Percentiles rank a stretch among this genome's conserved stretches.
These are phyloP conservation scores for Acropternis orthonyx DNA, from an alignment of 2,797 vertebrate genomes.

Conservation along the genomic window DNA sequence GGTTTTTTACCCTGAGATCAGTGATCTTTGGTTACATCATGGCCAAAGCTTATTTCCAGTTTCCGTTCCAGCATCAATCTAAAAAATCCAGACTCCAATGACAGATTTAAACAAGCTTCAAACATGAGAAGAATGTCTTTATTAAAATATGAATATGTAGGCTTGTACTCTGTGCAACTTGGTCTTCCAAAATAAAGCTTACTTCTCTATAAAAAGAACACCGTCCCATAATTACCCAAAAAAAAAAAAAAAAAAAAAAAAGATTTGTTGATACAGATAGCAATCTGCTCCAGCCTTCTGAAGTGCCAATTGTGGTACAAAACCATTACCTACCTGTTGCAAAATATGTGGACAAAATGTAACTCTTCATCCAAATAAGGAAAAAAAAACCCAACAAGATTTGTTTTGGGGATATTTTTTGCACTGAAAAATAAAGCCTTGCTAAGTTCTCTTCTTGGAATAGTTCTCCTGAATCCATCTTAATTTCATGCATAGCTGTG, in stretches of 20 bases:
- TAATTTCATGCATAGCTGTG: background rate
- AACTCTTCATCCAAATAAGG: background rate
- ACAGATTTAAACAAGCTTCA: conserved; percentile 29
- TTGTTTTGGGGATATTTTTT: background rate
- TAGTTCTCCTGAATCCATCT: background rate
- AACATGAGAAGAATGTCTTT: conserved; percentile 17
- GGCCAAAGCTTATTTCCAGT: background rate
- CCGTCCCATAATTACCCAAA: background rate
- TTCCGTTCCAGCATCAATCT: background rate
- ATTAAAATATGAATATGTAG: background rate
- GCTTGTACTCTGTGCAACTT: background rate
- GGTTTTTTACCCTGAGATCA: background rate
- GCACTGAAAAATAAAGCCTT: background rate
- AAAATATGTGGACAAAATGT: background rate
- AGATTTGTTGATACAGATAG: background rate
- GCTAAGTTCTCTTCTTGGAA: background rate
- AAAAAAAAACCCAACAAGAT: background rate
- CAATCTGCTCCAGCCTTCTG: background rate
- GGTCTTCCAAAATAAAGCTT: background rate
- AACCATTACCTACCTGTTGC: background rate
- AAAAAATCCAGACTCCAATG: background rate
- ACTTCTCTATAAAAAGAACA: background rate
- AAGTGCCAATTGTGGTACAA: background rate
- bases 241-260: background rate
- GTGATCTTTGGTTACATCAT: conserved; percentile 22